Conservation (phyloP, 2,797 vertebrate species). For the Sebastiscus albofasciatus region DNA sequence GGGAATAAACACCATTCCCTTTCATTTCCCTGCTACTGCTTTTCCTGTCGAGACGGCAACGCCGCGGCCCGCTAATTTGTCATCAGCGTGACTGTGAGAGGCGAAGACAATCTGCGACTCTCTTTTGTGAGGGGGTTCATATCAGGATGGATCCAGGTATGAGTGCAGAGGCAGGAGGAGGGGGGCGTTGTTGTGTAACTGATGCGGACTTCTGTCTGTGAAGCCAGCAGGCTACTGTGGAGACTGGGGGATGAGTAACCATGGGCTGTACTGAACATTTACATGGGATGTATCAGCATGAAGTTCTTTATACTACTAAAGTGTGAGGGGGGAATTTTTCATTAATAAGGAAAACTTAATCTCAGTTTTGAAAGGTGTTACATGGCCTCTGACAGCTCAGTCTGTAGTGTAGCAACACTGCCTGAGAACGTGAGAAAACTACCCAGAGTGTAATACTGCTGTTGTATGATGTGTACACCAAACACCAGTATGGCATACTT, state of each 20-base stretch:
- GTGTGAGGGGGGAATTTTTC: neutral
- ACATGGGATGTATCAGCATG: neutral
- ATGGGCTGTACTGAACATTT: neutral
- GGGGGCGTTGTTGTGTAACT: neutral
- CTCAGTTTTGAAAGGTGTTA: neutral
- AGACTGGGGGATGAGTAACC: neutral
- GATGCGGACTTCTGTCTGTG: neutral
- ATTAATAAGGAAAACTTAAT: neutral
- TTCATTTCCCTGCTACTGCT: constrained; percentile 78
- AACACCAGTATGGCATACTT: neutral
- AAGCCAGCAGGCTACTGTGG: neutral
- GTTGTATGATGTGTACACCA: neutral
- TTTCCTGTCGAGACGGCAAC: constrained; percentile 77
- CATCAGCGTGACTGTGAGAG: constrained; percentile 64
- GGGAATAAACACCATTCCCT: constrained; percentile 84
- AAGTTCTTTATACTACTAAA: neutral
- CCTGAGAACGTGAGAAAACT: neutral
- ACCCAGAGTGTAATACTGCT: neutral
- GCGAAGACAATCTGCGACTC: constrained; percentile 66
- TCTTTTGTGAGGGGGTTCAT: constrained; percentile 52
- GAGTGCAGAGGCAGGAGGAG: neutral
- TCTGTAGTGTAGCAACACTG: neutral
- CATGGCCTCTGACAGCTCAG: neutral
- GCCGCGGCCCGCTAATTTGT: constrained; percentile 72
- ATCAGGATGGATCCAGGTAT: constrained; percentile 52